These are phyloP conservation scores for Astur gentilis DNA, from an alignment of 2,113 vertebrate species.

Conservation along the genomic window DNA sequence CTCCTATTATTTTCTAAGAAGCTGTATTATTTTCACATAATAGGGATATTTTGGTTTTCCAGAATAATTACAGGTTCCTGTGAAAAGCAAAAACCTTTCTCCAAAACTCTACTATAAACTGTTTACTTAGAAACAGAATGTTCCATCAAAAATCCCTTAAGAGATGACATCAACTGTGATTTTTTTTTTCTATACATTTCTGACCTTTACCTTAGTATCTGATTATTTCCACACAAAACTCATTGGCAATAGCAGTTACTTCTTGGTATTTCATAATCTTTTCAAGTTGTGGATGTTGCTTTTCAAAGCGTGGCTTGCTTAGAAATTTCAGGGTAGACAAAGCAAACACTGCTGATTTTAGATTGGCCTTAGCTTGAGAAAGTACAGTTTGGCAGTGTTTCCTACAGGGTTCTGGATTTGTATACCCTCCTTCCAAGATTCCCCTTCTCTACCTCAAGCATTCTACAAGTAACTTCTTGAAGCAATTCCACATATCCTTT, in stretches of 20 bases:
- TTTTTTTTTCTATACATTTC: not conserved
- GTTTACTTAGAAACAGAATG: not conserved
- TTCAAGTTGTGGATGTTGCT: not conserved
- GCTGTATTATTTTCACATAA: not conserved
- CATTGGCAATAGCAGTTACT: not conserved
- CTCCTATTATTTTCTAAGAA: not conserved
- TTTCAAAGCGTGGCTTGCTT: not conserved
- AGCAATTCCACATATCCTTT: not conserved
- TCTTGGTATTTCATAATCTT: not conserved
- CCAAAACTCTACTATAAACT: not conserved
- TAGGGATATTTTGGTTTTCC: not conserved
- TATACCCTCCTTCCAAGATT: not conserved
- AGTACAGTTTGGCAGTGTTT: not conserved
- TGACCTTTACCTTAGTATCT: not conserved
- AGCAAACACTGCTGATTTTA: not conserved
- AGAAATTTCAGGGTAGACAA: not conserved
- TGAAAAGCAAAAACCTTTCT: not conserved
- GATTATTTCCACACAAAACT: not conserved
- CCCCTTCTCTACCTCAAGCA: not conserved
- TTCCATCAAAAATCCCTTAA: not conserved
- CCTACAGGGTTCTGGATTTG: not conserved
- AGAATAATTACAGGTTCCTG: not conserved
- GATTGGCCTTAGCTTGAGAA: not conserved
- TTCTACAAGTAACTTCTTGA: not conserved
- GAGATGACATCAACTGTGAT: rapidly evolving